Base-by-base conservation (phyloP, 2,797 vertebrate genomes). In the Pempheris klunzingeri region DNA sequence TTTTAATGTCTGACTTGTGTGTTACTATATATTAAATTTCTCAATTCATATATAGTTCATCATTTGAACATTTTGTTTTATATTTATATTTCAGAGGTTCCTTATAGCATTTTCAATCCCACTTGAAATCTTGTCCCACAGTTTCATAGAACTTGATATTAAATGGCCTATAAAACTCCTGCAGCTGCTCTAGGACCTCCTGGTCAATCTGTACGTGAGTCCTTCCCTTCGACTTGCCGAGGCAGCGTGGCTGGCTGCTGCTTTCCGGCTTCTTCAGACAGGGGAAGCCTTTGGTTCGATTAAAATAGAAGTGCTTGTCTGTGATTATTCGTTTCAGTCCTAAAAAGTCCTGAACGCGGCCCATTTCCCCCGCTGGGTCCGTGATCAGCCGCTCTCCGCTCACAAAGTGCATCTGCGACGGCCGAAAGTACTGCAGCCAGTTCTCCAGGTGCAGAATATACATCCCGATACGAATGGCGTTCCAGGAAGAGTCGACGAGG, bases 291-390 rank as follows among this genome's bases (percentile, higher is more conserved):
- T 99, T 99, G 5, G 98, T 99, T 92, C 98, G 96, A 92, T 99
- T 99, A 91, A 99, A 99, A 91, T 98, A 99, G 93, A 99, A 99
- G 93, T 99, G 98, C 90, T 98, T 97, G 92, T 98, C 97, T 0
- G 97, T 97, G 91, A 99, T 96, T 78, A 98, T 95, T 78, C 98
- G 93, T 53, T 96, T 97, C 77, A 99, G 95, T 81, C 98, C 98
- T 78, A 99, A 89, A 85, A 99, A 99, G 93, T 99, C 98, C 94
- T 99, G 98, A 49, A 99, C 95, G 0, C 97, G 96, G 39, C 95
- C 98, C 95, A 99, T 97, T 88, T 99, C 98, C 2, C 97, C 97
- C 0, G 98, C 97, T 0, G 98, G 98, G 86, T 99, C 98, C 0
- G 97, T 98, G 95, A 99, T 99, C 77, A 99, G 95, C 63, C 95